Evolutionary conservation across 2,113 vertebrate genomes (phyloP), one percentile per base, ranked within the genome.

Genomic region (Eupsittula cactorum): DNA sequence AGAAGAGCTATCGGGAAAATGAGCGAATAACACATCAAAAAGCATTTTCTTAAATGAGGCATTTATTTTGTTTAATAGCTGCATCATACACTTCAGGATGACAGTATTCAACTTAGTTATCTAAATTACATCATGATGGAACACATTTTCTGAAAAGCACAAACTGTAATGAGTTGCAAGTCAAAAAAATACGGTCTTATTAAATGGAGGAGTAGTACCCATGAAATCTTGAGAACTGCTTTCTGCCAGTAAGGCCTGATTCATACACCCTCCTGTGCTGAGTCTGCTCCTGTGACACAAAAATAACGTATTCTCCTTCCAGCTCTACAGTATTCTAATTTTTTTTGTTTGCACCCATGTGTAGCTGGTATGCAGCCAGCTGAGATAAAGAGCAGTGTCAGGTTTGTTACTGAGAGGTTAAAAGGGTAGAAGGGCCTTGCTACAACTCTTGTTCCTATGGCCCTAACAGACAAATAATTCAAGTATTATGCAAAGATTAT

Each of bases 51-150:
- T 88, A 94, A 69, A 57, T 41, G 77, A 27, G 25, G 35, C 73
- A 75, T 79, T 93, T 93, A 62, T 71, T 92, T 86, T 91, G 63
- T 68, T 96, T 96, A 96, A 93, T 93, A 86, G 95, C 92, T 81
- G 57, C 86, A 76, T 76, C 69, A 79, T 23, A 88, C n/a, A 47
- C 65, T 84, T 90, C 9, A 71, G 39, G 47, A 88, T 86, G 82
- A 81, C 88, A 94, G 59, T 69, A 50, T 90, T 94, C 83, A 90
- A 71, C 63, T 73, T 86, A 41, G 76, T 94, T 95, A 93, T 88
- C 92, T 92, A 84, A 96, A 95, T 65, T 88, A 57, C 90, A 96
- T 94, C 93, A 68, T 75, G 82, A 96, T 81, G 84, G 69, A 86
- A 57, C 27, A 60, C 68, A 95, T 94, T 88, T 96, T 88, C 77